phyloP scores from a whole-genome alignment of 2,113 vertebrate genomes.

The Calypte anna region DNA sequence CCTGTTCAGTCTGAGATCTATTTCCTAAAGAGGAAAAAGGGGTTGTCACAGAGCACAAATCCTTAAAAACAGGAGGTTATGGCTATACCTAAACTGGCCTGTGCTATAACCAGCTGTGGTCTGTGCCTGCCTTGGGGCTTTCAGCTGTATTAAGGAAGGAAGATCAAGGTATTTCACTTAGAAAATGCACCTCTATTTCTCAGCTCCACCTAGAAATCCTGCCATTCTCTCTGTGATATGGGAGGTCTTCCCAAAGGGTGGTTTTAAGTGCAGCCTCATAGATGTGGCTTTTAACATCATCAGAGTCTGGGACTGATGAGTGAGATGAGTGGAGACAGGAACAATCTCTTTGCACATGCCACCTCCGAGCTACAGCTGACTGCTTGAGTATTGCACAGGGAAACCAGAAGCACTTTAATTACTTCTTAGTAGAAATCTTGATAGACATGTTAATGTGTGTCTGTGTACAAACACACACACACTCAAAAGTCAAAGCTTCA shows the following conservation, averaged over 20 bases:
- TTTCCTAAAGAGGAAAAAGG: not conserved
- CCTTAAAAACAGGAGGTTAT: not conserved
- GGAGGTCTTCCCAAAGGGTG: not conserved
- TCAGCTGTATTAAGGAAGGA: not conserved
- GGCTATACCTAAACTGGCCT: not conserved
- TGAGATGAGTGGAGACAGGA: not conserved
- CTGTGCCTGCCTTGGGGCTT: not conserved
- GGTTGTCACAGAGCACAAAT: not conserved
- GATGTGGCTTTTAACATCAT: not conserved
- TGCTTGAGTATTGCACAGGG: not conserved
- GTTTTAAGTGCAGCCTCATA: accelerated
- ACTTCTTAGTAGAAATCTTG: not conserved
- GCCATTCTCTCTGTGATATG: not conserved
- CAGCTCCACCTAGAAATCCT: not conserved
- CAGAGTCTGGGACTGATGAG: not conserved
- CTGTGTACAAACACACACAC: not conserved
- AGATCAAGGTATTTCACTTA: not conserved
- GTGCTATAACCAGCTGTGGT: not conserved
- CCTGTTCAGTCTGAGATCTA: not conserved
- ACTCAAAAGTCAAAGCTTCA: not conserved
- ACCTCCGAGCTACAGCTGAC: not conserved
- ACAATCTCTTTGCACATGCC: not conserved
- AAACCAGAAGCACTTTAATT: not conserved
- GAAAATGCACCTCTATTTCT: not conserved
- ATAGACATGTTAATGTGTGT: not conserved